These are phyloP conservation scores for Epiperipatus broadwayi DNA, from an alignment of 2,888 invertebrate genomes.

Conservation along the genomic window DNA sequence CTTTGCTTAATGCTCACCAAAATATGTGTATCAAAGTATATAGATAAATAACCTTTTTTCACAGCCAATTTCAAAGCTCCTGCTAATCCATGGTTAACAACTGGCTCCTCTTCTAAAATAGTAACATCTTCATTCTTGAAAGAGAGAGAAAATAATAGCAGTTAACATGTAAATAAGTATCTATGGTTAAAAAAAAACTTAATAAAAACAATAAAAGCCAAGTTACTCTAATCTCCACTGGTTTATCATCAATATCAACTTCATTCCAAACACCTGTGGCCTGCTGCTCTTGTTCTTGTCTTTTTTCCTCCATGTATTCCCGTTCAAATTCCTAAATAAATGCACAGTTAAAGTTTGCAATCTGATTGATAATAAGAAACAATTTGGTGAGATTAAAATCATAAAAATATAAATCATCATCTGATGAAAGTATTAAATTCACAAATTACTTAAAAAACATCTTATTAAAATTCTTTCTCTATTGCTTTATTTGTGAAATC, in stretches of 20 bases:
- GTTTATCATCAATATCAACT: slow-evolving; percentile 42
- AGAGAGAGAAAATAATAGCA: background rate
- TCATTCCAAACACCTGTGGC: slow-evolving; percentile 60
- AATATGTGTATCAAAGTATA: background rate
- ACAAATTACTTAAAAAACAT: no score
- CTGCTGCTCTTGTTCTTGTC: slow-evolving; percentile 36
- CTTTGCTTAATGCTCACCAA: no score
- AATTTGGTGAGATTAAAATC: no score
- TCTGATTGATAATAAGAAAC: no score
- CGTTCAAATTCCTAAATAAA: slow-evolving; percentile 34
- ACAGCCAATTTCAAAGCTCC: slow-evolving; percentile 73
- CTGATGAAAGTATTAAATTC: no score
- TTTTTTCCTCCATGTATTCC: slow-evolving; percentile 31
- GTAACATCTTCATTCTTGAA: slow-evolving; percentile 28
- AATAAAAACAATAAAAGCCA: slow-evolving; percentile 5
- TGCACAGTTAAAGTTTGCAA: no score
- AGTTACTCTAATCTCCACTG: slow-evolving; percentile 25
- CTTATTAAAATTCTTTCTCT: no score
- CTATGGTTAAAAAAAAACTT: background rate
- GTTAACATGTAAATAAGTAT: background rate
- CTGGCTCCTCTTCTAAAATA: slow-evolving; percentile 76
- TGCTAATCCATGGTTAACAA: slow-evolving; percentile 72
- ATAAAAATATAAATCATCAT: no score
- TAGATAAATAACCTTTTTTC: slow-evolving; percentile 46
- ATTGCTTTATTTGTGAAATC: no score